Conservation (phyloP, 2,113 vertebrate genomes). For the Bothrops jararaca region DNA sequence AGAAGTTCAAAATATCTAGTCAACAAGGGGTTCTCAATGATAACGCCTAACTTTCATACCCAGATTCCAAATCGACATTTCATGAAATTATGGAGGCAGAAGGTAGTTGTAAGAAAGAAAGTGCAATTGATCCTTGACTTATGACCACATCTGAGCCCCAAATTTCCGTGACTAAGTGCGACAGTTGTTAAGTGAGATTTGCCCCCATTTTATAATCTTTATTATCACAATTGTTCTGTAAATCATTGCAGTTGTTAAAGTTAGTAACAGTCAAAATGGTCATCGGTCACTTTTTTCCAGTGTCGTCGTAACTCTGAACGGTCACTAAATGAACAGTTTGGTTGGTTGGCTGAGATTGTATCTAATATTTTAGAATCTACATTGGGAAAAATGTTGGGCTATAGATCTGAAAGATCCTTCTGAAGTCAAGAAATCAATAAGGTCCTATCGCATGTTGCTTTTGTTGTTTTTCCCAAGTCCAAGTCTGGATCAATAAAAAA, state of each 20-base stretch:
- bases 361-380: background rate
- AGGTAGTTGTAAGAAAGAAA: background rate
- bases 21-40: background rate
- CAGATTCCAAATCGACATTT: background rate
- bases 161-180: no score
- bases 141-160: no score
- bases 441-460: background rate
- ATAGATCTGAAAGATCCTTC: background rate
- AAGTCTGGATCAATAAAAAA: background rate
- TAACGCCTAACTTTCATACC: background rate
- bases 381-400: background rate
- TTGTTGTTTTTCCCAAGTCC: background rate
- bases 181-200: no score
- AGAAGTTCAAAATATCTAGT: background rate
- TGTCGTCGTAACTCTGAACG: no score
- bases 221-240: no score
- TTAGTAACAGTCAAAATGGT: no score
- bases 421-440: background rate
- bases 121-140: no score
- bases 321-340: no score
- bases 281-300: no score
- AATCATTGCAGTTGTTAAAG: no score
- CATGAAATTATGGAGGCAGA: background rate
- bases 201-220: no score
- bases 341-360: background rate